These are phyloP conservation scores for Chanos chanos DNA, from an alignment of 2,797 vertebrate genomes.

Conservation along the genomic window DNA sequence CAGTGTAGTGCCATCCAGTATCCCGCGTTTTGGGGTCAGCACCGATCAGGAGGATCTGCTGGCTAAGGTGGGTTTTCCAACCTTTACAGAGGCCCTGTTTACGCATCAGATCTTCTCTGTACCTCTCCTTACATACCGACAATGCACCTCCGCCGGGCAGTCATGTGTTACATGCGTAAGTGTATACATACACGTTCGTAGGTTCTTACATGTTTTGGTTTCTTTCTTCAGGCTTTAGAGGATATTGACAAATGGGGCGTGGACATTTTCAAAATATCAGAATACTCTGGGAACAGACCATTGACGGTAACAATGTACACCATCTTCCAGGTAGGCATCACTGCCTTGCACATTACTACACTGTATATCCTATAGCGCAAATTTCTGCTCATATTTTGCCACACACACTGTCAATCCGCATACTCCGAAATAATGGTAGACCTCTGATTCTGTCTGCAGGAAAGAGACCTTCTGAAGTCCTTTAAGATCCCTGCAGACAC, in stretches of 20 bases:
- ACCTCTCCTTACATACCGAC: no score
- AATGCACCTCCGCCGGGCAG: no score
- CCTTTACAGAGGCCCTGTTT: neutral
- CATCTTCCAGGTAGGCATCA: conserved; percentile 82
- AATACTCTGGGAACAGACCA: conserved; percentile 83
- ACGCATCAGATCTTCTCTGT: neutral
- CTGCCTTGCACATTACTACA: no score
- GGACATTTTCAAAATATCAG: conserved; percentile 83
- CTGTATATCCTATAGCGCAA: neutral
- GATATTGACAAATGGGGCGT: conserved; percentile 89
- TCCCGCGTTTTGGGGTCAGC: conserved; percentile 85
- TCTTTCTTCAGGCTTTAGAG: conserved; percentile 77
- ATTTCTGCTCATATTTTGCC: neutral
- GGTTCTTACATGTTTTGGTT: no score
- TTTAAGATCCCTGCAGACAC: conserved; percentile 85
- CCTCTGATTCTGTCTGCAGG: conserved; percentile 59
- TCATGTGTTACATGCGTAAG: no score
- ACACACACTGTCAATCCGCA: no score
- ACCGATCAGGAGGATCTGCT: conserved; percentile 80
- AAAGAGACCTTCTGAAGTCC: conserved; percentile 86
- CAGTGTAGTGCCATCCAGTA: conserved; percentile 66
- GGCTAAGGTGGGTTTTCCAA: conserved; percentile 72
- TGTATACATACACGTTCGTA: no score
- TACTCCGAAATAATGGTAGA: neutral
- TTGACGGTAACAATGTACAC: conserved; percentile 88